Evolutionary conservation across 2,888 invertebrate species (phyloP), one percentile per base, ranked within the genome.

Genomic region (Xestia xanthographa): DNA sequence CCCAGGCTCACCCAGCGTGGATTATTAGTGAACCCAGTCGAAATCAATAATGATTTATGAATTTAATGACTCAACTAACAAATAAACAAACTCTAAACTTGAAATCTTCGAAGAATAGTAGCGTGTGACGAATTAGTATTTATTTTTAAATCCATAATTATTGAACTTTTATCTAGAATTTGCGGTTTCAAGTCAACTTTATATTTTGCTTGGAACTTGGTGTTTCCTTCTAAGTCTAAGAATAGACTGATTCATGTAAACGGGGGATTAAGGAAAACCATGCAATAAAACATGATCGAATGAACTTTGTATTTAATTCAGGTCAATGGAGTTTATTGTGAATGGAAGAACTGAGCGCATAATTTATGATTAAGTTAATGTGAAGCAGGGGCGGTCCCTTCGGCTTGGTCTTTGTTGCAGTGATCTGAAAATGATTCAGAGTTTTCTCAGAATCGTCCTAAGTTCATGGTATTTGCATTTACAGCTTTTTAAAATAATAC

Each of bases 221-320:
- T 56, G 41, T 67, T 80, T 76, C 76, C 76, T 80, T 5, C n/a
- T 48, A 60, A 38, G 4, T 43, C 22, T 72, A 22, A 70, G 66
- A 67, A 45, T 74, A 67, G 11, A 63, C 17, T 70, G 56, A 79
- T 53, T 75, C 62, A 65, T 17, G 3, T 17, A 45, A 3, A 20
- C 29, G 11, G 4, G 12, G 38, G 34, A 45, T 63, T 41, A 65
- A 82, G 81, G 81, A 81, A 73, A 81, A 78, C 3, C 5, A 41
- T 56, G 12, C 5, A 9, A 29, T 34, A 34, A 29, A 56, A 38
- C 29, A 48, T 70, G 34, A n/a, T n/a, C 9, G 12, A 48, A 48
- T 65, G 48, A 26, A 72, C 29, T 70, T 48, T 17, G 48, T n/a
- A 9, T 41, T 41, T 48, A 43, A 50, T 60, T 22, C n/a, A 34